Conservation (phyloP, 2,888 invertebrate species). For the Cheilosia pagana region DNA sequence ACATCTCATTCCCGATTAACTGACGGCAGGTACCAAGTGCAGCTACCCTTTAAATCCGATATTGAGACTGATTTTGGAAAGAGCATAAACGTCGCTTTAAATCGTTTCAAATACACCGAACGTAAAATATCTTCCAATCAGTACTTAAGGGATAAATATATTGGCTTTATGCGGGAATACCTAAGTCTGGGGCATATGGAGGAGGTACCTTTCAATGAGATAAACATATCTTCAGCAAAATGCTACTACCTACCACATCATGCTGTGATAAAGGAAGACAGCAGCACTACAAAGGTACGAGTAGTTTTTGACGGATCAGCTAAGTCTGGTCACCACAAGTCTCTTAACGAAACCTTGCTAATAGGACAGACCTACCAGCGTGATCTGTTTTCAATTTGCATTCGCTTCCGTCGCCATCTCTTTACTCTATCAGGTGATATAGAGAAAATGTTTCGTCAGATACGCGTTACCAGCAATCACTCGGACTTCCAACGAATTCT, state of each 20-base stretch:
- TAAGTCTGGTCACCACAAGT: not conserved
- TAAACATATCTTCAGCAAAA: not conserved
- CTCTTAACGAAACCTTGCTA: conserved; percentile 46
- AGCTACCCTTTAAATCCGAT: too few species aligned
- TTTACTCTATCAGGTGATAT: conserved; percentile 55
- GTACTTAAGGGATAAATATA: conserved; percentile 4
- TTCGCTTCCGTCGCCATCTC: conserved; percentile 27
- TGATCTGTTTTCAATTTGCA: conserved; percentile 16
- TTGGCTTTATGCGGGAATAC: conserved; percentile 13
- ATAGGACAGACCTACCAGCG: conserved; percentile 41
- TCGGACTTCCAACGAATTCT: conserved; percentile 54
- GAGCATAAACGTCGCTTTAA: too few species aligned
- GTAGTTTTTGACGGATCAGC: conserved; percentile 12
- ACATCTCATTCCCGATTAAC: too few species aligned
- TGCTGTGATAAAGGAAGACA: conserved; percentile 27
- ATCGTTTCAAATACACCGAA: too few species aligned
- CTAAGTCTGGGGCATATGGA: conserved; percentile 27
- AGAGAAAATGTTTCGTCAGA: conserved; percentile 65
- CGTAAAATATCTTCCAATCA: too few species aligned
- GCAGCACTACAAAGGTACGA: conserved; percentile 18
- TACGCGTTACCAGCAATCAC: conserved; percentile 35
- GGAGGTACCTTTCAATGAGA: conserved; percentile 4
- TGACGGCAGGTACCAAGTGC: too few species aligned
- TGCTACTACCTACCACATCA: conserved; percentile 22
- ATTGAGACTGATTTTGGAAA: too few species aligned